Conservation (phyloP, 2,797 vertebrate species). For the Brachyalestes nurse region DNA sequence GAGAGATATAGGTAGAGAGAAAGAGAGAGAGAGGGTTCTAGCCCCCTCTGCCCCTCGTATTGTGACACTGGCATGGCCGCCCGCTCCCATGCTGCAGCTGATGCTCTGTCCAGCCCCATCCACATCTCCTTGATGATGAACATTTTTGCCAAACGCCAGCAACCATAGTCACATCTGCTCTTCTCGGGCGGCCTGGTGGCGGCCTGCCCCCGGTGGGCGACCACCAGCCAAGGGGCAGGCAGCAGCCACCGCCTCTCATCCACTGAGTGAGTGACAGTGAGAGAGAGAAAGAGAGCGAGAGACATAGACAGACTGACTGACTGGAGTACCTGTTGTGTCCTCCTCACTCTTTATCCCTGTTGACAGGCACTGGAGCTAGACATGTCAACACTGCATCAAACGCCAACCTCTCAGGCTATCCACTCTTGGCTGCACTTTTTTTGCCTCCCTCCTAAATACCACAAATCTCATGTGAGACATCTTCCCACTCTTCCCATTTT, state of each 20-base stretch:
- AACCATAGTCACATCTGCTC: slow-evolving; percentile 98
- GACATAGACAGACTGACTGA: slow-evolving; percentile 74
- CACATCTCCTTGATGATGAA: slow-evolving; percentile 94
- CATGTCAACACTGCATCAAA: slow-evolving; percentile 78
- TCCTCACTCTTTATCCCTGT: slow-evolving; percentile 75
- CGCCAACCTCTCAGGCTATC: slow-evolving; percentile 79
- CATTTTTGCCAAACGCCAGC: slow-evolving; percentile 97
- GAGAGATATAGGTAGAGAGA: neutral
- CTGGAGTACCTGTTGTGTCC: slow-evolving; percentile 77
- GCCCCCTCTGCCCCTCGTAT: slow-evolving; percentile 40
- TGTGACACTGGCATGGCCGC: slow-evolving; percentile 56
- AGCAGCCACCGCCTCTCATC: slow-evolving; percentile 74
- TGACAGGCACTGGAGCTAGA: slow-evolving; percentile 76
- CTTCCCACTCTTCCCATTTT: slow-evolving; percentile 78
- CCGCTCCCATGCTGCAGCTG: slow-evolving; percentile 82
- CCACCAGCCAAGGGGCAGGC: slow-evolving; percentile 78
- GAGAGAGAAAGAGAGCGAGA: slow-evolving; percentile 66
- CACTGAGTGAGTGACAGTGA: slow-evolving; percentile 68
- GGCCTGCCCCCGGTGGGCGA: slow-evolving; percentile 67
- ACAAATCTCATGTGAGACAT: slow-evolving; percentile 61
- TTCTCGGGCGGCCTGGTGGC: slow-evolving; percentile 76
- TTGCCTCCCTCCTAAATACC: slow-evolving; percentile 65
- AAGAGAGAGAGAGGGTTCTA: slow-evolving; percentile 28
- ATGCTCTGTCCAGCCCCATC: slow-evolving; percentile 94
- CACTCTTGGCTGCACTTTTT: slow-evolving; percentile 66